Evolutionary conservation across 2,797 vertebrate species (phyloP), one percentile per base, ranked within the genome.

Genomic region (Hylomyscus alleni): DNA sequence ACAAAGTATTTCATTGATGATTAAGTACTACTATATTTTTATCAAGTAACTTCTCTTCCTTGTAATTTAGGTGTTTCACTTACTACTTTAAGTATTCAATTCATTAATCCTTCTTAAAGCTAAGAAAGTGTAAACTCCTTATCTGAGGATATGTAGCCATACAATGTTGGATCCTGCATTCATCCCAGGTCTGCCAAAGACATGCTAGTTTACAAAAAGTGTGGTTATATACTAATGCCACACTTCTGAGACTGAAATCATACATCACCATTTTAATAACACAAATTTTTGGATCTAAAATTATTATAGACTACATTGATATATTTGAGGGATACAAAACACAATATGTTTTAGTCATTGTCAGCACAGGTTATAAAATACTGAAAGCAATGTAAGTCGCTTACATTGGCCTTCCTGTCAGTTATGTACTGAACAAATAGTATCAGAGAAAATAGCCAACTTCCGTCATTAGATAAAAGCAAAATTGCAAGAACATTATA

Each of bases 41-140:
- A 85, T 50, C 44, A 90, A 58, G 7, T n/a, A 15, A 24, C 65
- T 75, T 92, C n/a, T 69, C 26, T 91, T 95, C 91, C 44, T 58
- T 86, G 22, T 94, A 15, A 60, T 92, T 69, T 92, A 47, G 14
- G 34, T 26, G 92, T 90, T 94, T 87, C 37, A 17, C 26, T 86
- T 50, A 58, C 40, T 44, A 77, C 2, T 65, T 84, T 40, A 62
- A 73, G 40, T 10, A 1, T 67, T 87, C 69, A 60, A 96, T 26
- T 85, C 50, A 89, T n/a, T 89, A 69, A 40, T 40, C n/a, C 11
- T 65, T 60, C 58, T 14, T 22, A 7, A 91, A 37, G 14, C 1
- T 26, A 72, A 76, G 52, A 92, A 82, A 92, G 5, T 8, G 31
- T 47, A 90, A 90, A 77, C n/a, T 17, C 62, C 67, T 94, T 37